Base-by-base conservation (phyloP, 1,140 invertebrate species). In the Lepidurus apus region DNA sequence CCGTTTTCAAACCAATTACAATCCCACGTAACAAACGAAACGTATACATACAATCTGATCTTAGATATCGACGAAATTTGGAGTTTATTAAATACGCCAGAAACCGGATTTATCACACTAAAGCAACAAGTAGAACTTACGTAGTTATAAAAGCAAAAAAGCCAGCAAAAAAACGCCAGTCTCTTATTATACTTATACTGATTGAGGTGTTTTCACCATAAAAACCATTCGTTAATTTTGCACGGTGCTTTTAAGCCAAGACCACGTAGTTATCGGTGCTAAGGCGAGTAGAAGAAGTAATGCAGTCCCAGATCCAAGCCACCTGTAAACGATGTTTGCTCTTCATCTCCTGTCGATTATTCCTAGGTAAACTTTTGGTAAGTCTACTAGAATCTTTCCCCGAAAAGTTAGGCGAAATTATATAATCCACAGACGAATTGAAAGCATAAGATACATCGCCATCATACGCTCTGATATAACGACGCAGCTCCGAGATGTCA, bases 251-350 rank as follows among this genome's bases (percentile, higher is more conserved):
- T 34, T 65, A 65, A 65, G 8, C 53, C 53, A 7, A n/a, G 13
- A 65, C 53, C 17, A 65, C 53, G 53, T 65, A 65, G n/a, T 65
- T 65, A 21, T 65, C 53, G 53, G 53, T 65, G 21, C 53, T 65
- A 65, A 65, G 53, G 53, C 53, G 53, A n/a, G 53, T 65, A 7
- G 53, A 65, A 65, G 21, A 65, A n/a, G 53, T 65, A 65, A 65
- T 65, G 53, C 9, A 65, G 21, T 65, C 53, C 53, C 53, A 65
- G 7, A 65, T 9, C 53, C 53, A 65, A 13, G 53, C 53, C 21
- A 9, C 53, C 9, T 65, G 53, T 17, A 65, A 65, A 65, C 21
- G 53, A 21, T n/a, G 53, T 65, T 65, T 65, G 53, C 53, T 65
- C 21, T 65, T 65, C 13, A 65, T 65, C 53, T 21, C 53, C 53